A percentile compares a stretch with the other conserved stretches of the same genome.
These are phyloP conservation scores for Ptycholaimellus sp. DNA, from an alignment of 2,888 invertebrate genomes.

Conservation along the genomic window DNA sequence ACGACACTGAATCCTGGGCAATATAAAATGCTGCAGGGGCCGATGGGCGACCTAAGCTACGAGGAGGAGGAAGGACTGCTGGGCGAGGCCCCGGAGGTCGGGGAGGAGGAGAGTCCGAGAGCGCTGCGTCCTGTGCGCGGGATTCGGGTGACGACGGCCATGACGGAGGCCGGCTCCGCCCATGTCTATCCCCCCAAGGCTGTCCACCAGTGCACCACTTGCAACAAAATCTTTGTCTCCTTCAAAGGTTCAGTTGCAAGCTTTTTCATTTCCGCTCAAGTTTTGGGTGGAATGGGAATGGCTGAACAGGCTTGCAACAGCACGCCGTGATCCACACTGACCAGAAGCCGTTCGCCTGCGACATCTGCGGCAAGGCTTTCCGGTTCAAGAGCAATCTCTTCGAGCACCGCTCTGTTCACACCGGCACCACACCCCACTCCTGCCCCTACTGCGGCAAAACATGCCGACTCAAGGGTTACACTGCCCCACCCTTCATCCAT, in stretches of 20 bases:
- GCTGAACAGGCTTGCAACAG: slow-evolving; percentile 19
- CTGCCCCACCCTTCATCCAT: neutral
- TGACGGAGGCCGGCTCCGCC: too few relatives aligned
- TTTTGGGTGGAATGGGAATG: neutral
- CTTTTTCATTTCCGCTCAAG: neutral
- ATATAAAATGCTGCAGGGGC: too few relatives aligned
- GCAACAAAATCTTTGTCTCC: slow-evolving; percentile 24
- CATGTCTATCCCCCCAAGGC: slow-evolving; percentile 12
- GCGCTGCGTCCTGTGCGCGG: neutral
- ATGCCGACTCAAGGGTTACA: slow-evolving; percentile 15
- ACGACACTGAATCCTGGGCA: too few relatives aligned
- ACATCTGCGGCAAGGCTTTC: slow-evolving; percentile 21
- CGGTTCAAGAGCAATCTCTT: slow-evolving; percentile 25
- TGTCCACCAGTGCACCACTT: slow-evolving; percentile 22
- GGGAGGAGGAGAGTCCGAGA: neutral
- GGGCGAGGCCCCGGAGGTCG: neutral
- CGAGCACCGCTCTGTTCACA: slow-evolving; percentile 24
- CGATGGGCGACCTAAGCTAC: neutral
- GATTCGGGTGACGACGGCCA: neutral
- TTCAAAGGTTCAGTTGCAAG: slow-evolving; percentile 18
- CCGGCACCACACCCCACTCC: slow-evolving; percentile 20
- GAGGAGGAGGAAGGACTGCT: neutral
- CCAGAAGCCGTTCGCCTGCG: slow-evolving; percentile 23
- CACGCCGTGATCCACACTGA: slow-evolving; percentile 26
- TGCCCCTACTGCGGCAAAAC: slow-evolving; percentile 21